Evolutionary conservation across 2,888 invertebrate genomes (phyloP), one percentile per base, ranked within the genome.

Genomic region (Drosophila pegasa): DNA sequence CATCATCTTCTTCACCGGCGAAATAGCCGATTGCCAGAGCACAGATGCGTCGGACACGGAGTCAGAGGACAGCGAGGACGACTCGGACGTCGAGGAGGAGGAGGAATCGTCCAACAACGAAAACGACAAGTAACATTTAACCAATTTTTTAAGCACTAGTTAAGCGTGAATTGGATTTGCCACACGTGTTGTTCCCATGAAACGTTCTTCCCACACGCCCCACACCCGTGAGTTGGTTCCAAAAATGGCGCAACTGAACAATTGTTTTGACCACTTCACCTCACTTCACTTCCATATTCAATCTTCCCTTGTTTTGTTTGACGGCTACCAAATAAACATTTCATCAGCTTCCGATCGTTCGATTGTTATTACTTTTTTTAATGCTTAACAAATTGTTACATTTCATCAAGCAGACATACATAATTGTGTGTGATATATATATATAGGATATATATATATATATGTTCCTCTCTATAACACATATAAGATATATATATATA

Each of bases 1-100:
- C 54, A 96, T 99, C 31, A 94, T 99, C 33, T 98, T 97, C 91
- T 99, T 96, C 93, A 99, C 99, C 56, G 99, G 99, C 86, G 96
- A 96, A 91, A 95, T 94, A 16, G 93, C 95, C 9, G 90, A 90
- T 60, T 90, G 90, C 12, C 81, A 90, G 59, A 90, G 87, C 71
- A 71, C 87, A 2, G 89, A 80, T n/a, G 82, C 60, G 0, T 72
- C 85, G 0, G 87, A 89, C 16, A 71, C 86, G 0, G 88, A 89
- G 12, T 41, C 83, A 0, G 88, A 89, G 7, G 80, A 82, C 0
- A 79, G 73, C 8, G 84, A 87, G 0, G 84, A 83, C 0, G 88
- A 84, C 0, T 84, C 87, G 0, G 87, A 87, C 29, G 78, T 56
- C 14, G 85, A 78, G 9, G 85, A 48, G 33, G 48, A 87, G 33